Evolutionary conservation across 2,888 invertebrate species (phyloP).

Genomic region (Nezara viridula): DNA sequence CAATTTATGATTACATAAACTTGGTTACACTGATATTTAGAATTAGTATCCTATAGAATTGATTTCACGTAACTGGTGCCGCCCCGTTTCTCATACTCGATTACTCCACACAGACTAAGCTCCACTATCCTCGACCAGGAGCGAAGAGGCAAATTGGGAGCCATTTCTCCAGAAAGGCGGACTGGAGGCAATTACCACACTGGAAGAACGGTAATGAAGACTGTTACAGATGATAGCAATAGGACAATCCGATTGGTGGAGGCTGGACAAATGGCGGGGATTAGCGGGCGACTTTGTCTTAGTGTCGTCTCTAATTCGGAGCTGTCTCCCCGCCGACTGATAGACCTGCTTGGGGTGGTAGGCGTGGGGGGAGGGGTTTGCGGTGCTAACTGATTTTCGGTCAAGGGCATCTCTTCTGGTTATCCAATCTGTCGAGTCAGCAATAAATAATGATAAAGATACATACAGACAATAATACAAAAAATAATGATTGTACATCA

Average conservation of each 20-base stretch:
- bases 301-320: slow-evolving; percentile 55
- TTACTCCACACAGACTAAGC: neutral
- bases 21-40: too few species aligned
- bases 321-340: slow-evolving; percentile 38
- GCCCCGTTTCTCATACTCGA: neutral
- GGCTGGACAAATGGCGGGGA: slow-evolving; percentile 52
- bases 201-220: slow-evolving; percentile 52
- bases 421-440: too few species aligned
- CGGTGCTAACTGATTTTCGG: neutral
- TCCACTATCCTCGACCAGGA: neutral
- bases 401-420: neutral
- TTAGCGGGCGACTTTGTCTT: slow-evolving; percentile 57
- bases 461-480: too few species aligned
- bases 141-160: neutral
- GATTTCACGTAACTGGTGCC: too few species aligned
- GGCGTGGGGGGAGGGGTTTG: neutral
- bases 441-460: too few species aligned
- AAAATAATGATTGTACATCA: too few species aligned
- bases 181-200: slow-evolving; percentile 37
- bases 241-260: slow-evolving; percentile 31
- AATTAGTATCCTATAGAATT: too few species aligned
- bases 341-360: neutral
- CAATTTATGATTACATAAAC: too few species aligned
- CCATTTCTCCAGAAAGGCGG: neutral
- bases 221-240: slow-evolving; percentile 55